Evolutionary conservation across 37 sponge, comb jelly and placozoan genomes (phyloP).

Genomic region (Chondrilla cf. caribensis): DNA sequence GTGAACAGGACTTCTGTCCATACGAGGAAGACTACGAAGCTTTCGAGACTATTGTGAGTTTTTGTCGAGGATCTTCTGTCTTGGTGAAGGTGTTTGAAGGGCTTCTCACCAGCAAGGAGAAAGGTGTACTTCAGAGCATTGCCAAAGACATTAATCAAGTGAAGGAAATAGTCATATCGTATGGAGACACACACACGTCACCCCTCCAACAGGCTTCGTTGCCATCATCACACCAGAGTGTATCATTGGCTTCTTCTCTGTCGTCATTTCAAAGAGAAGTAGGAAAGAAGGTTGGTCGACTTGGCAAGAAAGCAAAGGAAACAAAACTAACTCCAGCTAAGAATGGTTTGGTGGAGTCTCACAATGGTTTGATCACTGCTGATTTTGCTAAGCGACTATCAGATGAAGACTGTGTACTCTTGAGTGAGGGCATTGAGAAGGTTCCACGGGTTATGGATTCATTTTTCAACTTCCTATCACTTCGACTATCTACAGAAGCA

Average conservation of each 20-base stretch:
- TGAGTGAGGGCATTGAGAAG: conserved; percentile 2
- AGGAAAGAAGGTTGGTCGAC: background rate
- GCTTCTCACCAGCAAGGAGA: background rate
- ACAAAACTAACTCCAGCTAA: background rate
- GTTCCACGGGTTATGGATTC: background rate
- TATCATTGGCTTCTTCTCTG: too few relatives aligned
- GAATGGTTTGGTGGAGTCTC: background rate
- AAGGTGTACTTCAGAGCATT: background rate
- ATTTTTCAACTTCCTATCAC: background rate
- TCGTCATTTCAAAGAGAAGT: background rate
- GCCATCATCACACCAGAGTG: background rate
- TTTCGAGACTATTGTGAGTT: background rate
- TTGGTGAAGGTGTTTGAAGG: conserved; percentile 14
- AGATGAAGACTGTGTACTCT: background rate
- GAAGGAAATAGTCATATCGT: background rate
- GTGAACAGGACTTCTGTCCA: background rate
- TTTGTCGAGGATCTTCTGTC: background rate
- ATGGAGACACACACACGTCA: background rate
- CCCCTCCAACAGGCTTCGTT: too few relatives aligned
- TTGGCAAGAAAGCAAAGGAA: background rate
- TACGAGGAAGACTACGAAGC: background rate
- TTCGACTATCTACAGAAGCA: background rate
- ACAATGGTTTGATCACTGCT: background rate
- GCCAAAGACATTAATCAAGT: background rate
- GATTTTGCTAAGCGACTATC: background rate